Evolutionary conservation across 2,888 invertebrate species (phyloP), one percentile per base, ranked within the genome.

Genomic region (Metallyticus violacea): DNA sequence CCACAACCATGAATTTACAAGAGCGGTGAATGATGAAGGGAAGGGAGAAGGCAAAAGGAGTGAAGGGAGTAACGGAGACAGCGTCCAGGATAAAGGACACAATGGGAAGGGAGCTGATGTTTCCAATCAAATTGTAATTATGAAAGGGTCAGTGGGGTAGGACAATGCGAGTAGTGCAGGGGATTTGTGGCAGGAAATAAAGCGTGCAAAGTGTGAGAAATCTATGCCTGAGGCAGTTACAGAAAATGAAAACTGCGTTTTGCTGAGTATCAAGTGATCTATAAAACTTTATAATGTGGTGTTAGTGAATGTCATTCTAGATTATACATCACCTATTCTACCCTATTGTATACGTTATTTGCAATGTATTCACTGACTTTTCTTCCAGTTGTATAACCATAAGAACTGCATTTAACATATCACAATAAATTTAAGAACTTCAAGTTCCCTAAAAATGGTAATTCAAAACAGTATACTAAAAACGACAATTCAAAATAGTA

Each of bases 111-210:
- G 83, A 81, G 77, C 29, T 83, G 83, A 83, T 83, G 83, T 83
- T 81, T 82, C 86, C 86, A 86, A 86, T 86, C 86, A 86, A 86
- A 86, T 82, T 82, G 86, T 86, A 82, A 86, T 86, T 86, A 82
- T 78, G 82, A 40, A 28, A 81, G 77, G 86, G 29, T 81, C 85
- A 82, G 78, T 30, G n/a, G 62, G 86, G 22, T 83, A 62, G 40
- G 78, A 7, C 26, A 25, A 27, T 29, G 40, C 7, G 2, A 40
- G 77, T 26, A n/a, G 7, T 40, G 80, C 26, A 28, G 76, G 76
- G n/a, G 27, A 76, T 29, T 29, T 26, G 40, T 62, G 6, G 40
- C 40, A 62, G 40, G 9, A 22, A 62, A 62, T 62, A 62, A 62
- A 62, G 40, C 15, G 40, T 62, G 40, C 15, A 62, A 62, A 62